A percentile compares a stretch with the other conserved stretches of the same genome.
Evolutionary conservation across 2,888 invertebrate genomes (phyloP).

Genomic region (Notodonta dromedarius): DNA sequence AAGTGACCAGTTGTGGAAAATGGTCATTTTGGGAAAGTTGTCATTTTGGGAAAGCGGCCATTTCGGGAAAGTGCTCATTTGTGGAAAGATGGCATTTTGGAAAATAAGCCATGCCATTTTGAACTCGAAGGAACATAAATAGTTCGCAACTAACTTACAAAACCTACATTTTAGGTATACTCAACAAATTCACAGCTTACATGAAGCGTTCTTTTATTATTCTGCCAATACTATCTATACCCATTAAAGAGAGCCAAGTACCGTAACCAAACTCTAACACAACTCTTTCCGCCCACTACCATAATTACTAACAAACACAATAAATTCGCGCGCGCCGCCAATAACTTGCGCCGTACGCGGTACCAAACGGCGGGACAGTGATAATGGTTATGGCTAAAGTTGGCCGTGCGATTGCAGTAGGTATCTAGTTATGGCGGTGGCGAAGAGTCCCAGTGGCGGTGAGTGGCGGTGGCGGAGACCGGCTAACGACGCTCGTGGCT

Average conservation of each 20-base stretch:
- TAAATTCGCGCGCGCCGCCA: constrained; percentile 19
- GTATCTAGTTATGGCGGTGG: constrained; percentile 40
- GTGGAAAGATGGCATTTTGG: too few relatives aligned
- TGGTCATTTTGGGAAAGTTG: too few relatives aligned
- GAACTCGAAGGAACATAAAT: too few relatives aligned
- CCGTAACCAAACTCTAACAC: background rate
- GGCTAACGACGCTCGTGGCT: constrained; percentile 33
- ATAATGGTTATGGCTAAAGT: constrained; percentile 81
- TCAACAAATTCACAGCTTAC: too few relatives aligned
- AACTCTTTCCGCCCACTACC: constrained; percentile 1
- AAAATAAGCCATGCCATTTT: too few relatives aligned
- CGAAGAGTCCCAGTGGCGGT: too few relatives aligned
- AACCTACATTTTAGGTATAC: too few relatives aligned
- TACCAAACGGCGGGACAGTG: constrained; percentile 68
- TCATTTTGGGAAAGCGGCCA: too few relatives aligned
- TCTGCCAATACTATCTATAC: background rate
- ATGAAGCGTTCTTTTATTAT: too few relatives aligned
- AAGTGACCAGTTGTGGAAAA: too few relatives aligned
- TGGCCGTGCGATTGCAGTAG: constrained; percentile 62
- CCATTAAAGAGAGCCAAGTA: background rate
- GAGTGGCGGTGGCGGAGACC: constrained; percentile 7
- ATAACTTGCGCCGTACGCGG: constrained; percentile 47
- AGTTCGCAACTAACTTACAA: too few relatives aligned
- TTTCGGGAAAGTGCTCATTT: too few relatives aligned
- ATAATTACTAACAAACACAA: constrained; percentile 6